phyloP scores from a whole-genome alignment of 2,113 vertebrate species.

The Entelurus aequoreus region DNA sequence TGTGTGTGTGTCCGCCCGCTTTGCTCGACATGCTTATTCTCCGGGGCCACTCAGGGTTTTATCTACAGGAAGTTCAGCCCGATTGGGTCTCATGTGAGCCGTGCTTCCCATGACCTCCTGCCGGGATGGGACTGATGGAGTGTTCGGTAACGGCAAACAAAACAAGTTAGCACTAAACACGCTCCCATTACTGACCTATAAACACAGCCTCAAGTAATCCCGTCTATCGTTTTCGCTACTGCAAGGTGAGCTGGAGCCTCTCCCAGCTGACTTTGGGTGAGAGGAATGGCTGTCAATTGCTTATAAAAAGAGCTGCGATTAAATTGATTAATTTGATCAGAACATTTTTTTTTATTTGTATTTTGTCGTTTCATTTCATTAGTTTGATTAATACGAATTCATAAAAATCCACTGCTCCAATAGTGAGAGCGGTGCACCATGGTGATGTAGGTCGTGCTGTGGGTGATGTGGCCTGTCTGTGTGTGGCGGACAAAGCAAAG shows the following conservation, averaged over 20 bases:
- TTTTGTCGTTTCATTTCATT: too few relatives aligned
- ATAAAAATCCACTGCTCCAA: too few relatives aligned
- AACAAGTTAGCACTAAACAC: slow-evolving; percentile 14
- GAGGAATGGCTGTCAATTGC: neutral
- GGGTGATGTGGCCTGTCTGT: too few relatives aligned
- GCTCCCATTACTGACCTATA: slow-evolving; percentile 11
- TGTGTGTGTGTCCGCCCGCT: slow-evolving; percentile 31
- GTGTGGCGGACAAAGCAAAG: too few relatives aligned
- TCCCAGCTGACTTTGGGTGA: neutral
- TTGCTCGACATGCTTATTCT: slow-evolving; percentile 57
- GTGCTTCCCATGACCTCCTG: slow-evolving; percentile 59
- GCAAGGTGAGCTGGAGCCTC: neutral
- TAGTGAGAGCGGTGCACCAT: too few relatives aligned
- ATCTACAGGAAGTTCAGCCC: slow-evolving; percentile 73
- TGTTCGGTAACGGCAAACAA: slow-evolving; percentile 12
- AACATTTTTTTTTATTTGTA: too few relatives aligned
- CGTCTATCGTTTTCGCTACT: neutral
- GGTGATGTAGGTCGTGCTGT: too few relatives aligned
- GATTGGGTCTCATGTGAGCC: slow-evolving; percentile 66
- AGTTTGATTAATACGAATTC: too few relatives aligned
- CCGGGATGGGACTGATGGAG: slow-evolving; percentile 40
- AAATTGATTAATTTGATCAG: too few relatives aligned
- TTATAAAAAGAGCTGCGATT: too few relatives aligned
- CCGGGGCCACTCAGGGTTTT: slow-evolving; percentile 56
- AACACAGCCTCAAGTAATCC: too few relatives aligned